phyloP scores from a whole-genome alignment of 1,140 invertebrate genomes.

The Maconellicoccus hirsutus region DNA sequence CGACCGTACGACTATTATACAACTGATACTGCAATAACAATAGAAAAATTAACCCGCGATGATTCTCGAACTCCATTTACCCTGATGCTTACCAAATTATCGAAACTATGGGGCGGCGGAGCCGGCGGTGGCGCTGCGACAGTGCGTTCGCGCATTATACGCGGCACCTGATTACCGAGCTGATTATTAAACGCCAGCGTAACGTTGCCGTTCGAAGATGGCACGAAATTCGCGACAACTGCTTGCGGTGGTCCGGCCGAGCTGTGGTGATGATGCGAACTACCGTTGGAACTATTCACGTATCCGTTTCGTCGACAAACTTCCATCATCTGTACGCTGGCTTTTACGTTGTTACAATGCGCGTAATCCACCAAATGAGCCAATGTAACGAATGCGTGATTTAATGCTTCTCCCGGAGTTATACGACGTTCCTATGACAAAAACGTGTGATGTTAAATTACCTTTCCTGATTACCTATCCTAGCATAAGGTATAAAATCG shows the following conservation, averaged over 20 bases:
- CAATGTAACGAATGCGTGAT: slow-evolving; percentile 87
- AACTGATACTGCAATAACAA: slow-evolving; percentile 62
- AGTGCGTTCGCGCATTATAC: slow-evolving; percentile 29
- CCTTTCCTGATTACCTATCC: neutral
- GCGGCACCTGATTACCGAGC: slow-evolving; percentile 53
- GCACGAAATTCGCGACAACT: slow-evolving; percentile 54
- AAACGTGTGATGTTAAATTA: neutral
- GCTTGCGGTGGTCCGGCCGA: slow-evolving; percentile 35
- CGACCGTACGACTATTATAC: slow-evolving; percentile 62
- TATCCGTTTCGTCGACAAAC: slow-evolving; percentile 58
- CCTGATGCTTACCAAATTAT: slow-evolving; percentile 42
- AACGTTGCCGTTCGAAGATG: slow-evolving; percentile 66
- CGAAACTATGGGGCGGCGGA: slow-evolving; percentile 37
- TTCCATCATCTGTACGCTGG: slow-evolving; percentile 94
- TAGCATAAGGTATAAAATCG: neutral
- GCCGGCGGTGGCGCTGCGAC: slow-evolving; percentile 23
- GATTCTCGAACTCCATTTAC: neutral
- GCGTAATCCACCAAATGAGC: slow-evolving; percentile 91
- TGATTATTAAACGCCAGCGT: slow-evolving; percentile 79
- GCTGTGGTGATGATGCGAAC: slow-evolving; percentile 34
- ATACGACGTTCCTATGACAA: slow-evolving; percentile 68
- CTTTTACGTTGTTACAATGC: slow-evolving; percentile 91
- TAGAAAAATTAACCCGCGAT: neutral
- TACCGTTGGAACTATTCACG: slow-evolving; percentile 32
- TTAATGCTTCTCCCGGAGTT: slow-evolving; percentile 86